A percentile compares a stretch with the other conserved stretches of the same genome.
These are phyloP conservation scores for Chorisops tibialis DNA, from an alignment of 2,888 invertebrate genomes.

Conservation along the genomic window DNA sequence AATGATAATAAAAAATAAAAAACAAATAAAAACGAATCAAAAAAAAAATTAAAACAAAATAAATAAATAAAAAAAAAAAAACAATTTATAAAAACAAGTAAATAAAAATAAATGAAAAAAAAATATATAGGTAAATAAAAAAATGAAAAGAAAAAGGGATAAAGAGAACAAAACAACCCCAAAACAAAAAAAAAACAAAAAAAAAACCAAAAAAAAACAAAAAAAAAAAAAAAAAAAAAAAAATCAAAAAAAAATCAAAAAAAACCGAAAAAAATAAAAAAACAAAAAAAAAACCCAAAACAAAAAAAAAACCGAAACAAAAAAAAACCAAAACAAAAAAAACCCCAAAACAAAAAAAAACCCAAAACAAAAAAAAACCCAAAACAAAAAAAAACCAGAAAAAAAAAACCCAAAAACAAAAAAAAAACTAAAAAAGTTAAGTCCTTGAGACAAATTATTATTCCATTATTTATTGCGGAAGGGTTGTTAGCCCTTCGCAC, in stretches of 20 bases:
- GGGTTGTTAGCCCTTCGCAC: too few species aligned
- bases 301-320: not conserved
- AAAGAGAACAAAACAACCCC: not conserved
- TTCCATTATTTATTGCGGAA: too few species aligned
- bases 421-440: too few species aligned
- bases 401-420: too few species aligned
- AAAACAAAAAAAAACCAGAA: too few species aligned
- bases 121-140: not conserved
- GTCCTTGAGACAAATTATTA: too few species aligned
- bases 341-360: not conserved
- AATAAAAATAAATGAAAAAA: not conserved
- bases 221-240: not conserved
- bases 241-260: too few species aligned
- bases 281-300: not conserved
- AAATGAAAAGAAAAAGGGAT: not conserved
- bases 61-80: not conserved
- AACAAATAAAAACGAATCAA: not conserved
- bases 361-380: too few species aligned
- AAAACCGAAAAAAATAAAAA: not conserved
- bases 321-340: not conserved
- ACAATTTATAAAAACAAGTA: not conserved
- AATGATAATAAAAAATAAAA: not conserved
- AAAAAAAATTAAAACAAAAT: not conserved
- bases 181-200: not conserved
- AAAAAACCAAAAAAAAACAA: not conserved